phyloP scores from a whole-genome alignment of 2,888 invertebrate species.

The Morpho helenor region DNA sequence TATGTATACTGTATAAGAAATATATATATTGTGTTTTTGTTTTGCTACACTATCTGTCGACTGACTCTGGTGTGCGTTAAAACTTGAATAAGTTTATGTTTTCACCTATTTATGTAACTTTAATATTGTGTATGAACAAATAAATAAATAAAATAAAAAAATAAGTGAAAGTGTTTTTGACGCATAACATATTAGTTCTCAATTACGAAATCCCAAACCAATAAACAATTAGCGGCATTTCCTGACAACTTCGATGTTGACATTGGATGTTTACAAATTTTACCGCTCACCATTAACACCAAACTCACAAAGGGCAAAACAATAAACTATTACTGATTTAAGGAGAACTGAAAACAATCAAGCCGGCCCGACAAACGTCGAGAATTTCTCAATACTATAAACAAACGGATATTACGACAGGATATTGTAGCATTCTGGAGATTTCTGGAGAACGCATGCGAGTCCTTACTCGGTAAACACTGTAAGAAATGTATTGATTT shows the following conservation, averaged over 20 bases:
- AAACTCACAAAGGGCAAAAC: slow-evolving; percentile 19
- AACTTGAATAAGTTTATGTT: no score
- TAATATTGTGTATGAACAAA: no score
- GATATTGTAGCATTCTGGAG: slow-evolving; percentile 21
- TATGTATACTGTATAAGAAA: no score
- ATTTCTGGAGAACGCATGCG: not conserved
- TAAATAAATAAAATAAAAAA: no score
- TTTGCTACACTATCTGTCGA: no score
- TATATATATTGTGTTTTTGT: no score
- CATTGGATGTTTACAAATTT: slow-evolving; percentile 11
- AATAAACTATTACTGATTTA: slow-evolving; percentile 15
- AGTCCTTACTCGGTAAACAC: not conserved
- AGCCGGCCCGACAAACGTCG: slow-evolving; percentile 13
- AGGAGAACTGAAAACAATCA: slow-evolving; percentile 14
- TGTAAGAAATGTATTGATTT: no score
- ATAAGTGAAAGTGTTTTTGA: no score
- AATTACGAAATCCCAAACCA: not conserved
- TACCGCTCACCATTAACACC: slow-evolving; percentile 11
- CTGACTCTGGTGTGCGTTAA: no score
- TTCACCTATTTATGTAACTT: no score
- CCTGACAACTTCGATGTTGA: slow-evolving; percentile 1
- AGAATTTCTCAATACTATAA: slow-evolving; percentile 20
- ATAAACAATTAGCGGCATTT: slow-evolving; percentile 6
- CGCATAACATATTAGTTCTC: no score
- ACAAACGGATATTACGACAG: slow-evolving; percentile 13